These are phyloP conservation scores for Noctilio leporinus DNA, from an alignment of 2,113 vertebrate species.

Conservation along the genomic window DNA sequence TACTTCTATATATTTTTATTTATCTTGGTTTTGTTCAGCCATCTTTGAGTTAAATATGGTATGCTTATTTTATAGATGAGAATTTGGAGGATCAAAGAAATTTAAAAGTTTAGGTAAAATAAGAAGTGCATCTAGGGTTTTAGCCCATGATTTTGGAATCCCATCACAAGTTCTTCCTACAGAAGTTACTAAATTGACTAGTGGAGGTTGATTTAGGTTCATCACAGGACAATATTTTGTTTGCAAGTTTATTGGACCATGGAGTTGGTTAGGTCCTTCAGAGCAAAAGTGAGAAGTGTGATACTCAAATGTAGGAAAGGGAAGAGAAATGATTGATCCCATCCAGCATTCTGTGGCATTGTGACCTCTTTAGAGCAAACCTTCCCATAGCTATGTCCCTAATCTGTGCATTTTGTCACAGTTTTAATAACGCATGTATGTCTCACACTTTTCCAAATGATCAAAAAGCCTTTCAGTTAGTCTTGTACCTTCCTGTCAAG, in stretches of 20 bases:
- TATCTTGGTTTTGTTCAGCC: neutral
- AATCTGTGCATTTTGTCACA: constrained; percentile 5
- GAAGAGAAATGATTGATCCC: neutral
- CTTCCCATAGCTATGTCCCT: neutral
- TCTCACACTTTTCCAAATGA: constrained; percentile 24
- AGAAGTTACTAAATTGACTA: neutral
- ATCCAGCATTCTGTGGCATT: neutral
- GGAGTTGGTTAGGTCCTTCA: neutral
- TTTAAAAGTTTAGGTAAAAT: neutral
- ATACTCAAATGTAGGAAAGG: neutral
- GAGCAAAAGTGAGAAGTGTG: neutral
- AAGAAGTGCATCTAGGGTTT: neutral
- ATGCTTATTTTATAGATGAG: neutral
- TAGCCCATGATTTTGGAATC: neutral
- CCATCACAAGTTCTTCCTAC: neutral
- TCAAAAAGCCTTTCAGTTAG: constrained; percentile 49
- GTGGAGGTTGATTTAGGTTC: neutral
- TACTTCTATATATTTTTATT: neutral
- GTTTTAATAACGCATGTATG: constrained; percentile 37
- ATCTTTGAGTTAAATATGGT: neutral
- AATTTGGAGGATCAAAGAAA: neutral
- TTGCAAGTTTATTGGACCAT: neutral
- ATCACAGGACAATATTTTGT: neutral
- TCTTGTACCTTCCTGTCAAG: constrained; percentile 34
- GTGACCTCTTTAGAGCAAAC: neutral